A percentile compares a stretch with the other conserved stretches of the same genome.
phyloP scores from a whole-genome alignment of 2,797 vertebrate species.

The Champsocephalus gunnari region DNA sequence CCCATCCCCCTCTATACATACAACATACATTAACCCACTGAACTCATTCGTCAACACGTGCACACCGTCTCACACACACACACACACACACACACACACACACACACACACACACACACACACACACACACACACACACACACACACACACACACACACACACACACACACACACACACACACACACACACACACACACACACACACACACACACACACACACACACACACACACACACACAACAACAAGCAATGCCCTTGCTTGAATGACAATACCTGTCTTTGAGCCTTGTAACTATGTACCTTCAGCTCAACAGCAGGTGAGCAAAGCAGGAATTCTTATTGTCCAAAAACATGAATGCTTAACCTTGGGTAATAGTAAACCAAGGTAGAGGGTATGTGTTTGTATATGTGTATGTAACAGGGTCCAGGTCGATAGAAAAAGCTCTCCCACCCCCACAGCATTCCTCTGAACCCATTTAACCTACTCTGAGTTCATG shows the following conservation, averaged over 20 bases:
- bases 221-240: too few relatives aligned
- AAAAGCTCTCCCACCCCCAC: slow-evolving; percentile 55
- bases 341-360: slow-evolving; percentile 48
- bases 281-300: slow-evolving; percentile 12
- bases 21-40: slow-evolving; percentile 70
- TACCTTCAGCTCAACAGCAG: slow-evolving; percentile 31
- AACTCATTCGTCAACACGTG: slow-evolving; percentile 35
- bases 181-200: too few relatives aligned
- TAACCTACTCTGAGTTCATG: slow-evolving; percentile 75
- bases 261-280: slow-evolving; percentile 39
- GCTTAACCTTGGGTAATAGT: slow-evolving; percentile 61
- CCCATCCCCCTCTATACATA: slow-evolving; percentile 73
- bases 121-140: too few relatives aligned
- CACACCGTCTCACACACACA: too few relatives aligned
- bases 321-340: slow-evolving; percentile 28
- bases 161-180: too few relatives aligned
- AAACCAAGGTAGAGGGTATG: slow-evolving; percentile 42
- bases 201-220: too few relatives aligned
- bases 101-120: too few relatives aligned
- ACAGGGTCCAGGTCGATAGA: slow-evolving; percentile 50
- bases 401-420: slow-evolving; percentile 38
- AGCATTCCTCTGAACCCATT: slow-evolving; percentile 76
- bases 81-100: too few relatives aligned
- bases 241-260: slow-evolving; percentile 38
- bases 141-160: slow-evolving; percentile 6